Conservation (phyloP, 2,113 vertebrate species). For the Leiothrix lutea region DNA sequence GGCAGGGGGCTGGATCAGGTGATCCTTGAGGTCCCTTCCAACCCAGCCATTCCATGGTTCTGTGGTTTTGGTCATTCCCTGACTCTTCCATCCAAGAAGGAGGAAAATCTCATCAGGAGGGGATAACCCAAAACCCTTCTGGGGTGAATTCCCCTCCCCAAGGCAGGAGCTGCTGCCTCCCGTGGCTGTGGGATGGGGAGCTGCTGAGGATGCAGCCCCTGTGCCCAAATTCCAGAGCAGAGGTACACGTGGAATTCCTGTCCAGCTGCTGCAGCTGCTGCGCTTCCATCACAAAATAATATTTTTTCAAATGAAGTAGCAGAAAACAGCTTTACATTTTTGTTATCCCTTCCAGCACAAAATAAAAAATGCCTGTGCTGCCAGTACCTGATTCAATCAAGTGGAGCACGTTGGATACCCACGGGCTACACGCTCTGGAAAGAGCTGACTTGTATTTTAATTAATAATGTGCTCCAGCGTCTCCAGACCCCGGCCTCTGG, state of each 20-base stretch:
- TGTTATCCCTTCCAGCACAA: slow-evolving; percentile 86
- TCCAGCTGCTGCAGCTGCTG: slow-evolving; percentile 67
- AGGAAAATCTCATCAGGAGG: background rate
- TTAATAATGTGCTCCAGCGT: slow-evolving; percentile 91
- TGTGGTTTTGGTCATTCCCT: background rate
- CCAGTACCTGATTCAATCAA: slow-evolving; percentile 98
- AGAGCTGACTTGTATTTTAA: slow-evolving; percentile 95
- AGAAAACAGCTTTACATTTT: slow-evolving; percentile 86
- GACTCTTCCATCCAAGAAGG: rapidly evolving
- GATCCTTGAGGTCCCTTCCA: too few relatives aligned
- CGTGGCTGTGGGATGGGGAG: slow-evolving; percentile 32
- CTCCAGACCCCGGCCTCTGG: slow-evolving; percentile 87
- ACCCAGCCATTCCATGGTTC: background rate
- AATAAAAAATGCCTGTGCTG: slow-evolving; percentile 89
- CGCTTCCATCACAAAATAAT: slow-evolving; percentile 72
- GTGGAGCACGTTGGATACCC: slow-evolving; percentile 93
- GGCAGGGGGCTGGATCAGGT: background rate
- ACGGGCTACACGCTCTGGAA: slow-evolving; percentile 82
- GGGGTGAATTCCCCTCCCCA: background rate
- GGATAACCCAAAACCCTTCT: background rate
- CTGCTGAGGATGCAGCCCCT: slow-evolving; percentile 40
- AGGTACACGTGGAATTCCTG: background rate
- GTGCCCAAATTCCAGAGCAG: background rate
- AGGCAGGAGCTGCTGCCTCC: slow-evolving; percentile 31
- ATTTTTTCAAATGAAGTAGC: slow-evolving; percentile 82